Evolutionary conservation across 2,113 vertebrate species (phyloP), one percentile per base, ranked within the genome.

Genomic region (Grantiella picta): DNA sequence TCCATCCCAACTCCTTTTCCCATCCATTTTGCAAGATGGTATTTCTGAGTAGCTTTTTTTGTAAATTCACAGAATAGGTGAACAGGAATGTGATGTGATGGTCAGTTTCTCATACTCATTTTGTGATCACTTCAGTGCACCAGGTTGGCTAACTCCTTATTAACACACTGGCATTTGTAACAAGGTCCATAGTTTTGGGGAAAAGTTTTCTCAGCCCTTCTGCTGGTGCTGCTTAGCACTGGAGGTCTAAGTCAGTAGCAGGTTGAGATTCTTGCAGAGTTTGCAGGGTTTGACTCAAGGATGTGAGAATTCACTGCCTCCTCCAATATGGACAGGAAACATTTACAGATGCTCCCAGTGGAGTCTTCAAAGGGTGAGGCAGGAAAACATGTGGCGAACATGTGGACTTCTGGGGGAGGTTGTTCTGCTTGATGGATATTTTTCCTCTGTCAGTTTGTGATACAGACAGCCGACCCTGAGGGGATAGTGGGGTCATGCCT

Each of bases 371-470:
- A 94, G 68, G 42, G 47, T 57, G 73, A 88, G 57, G 82, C 82
- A 94, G 81, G 65, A 92, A 96, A 86, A 70, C 84, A 93, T 35
- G 23, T 94, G 89, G 76, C 73, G 65, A 92, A 89, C 82, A 70
- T 80, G 77, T 93, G 90, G 64, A 42, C 15, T 50, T 89, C 42
- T 12, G 19, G 23, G 20, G 25, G 31, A 18, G 49, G 38, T 63
- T 60, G 28, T 89, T 94, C 71, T 95, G 50, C 79, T 53, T 38
- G 53, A 28, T 42, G 50, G 52, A 35, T 82, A 54, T 77, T 91
- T 92, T 91, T 65, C 40, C 56, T 76, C 64, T 71, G 15, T 57
- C 57, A 87, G 77, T 36, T 86, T 81, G 47, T 73, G 66, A 45
- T 60, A 68, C 27, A 69, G 70, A 40, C 40, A 81, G 60, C 77